Evolutionary conservation across 1,140 invertebrate species (phyloP), one percentile per base, ranked within the genome.

Genomic region (Trissolcus basalis): DNA sequence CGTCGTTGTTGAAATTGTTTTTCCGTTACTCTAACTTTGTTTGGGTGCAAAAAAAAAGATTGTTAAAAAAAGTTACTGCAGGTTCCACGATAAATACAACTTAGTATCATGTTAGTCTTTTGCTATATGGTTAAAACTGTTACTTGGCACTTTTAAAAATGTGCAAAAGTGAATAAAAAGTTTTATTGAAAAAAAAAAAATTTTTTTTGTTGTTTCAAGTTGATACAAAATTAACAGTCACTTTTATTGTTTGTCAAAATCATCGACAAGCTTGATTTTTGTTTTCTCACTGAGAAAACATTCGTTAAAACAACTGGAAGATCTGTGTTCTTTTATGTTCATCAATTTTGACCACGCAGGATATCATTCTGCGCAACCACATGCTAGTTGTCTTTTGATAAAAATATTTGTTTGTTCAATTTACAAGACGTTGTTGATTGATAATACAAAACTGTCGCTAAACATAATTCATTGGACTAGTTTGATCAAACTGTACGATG

Each of bases 71-170:
- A 27, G n/a, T 27, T 27, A 27, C 6, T 27, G 1, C 19, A 6
- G 19, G 19, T 27, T 6, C 19, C 19, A 6, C 6, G 19, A 27
- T 27, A 27, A 27, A 27, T 27, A 27, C 19, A 27, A 27, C 19
- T 27, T 27, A 27, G 19, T 27, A 27, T 27, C 19, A 27, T 27
- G 19, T 27, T 27, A 27, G 19, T 27, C 2, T 27, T 27, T 27
- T 6, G 19, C 6, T 27, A 27, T 27, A 27, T 6, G n/a, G n/a
- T n/a, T n/a, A 27, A 27, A 27, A 67, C 56, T 39, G 32, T 43
- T 59, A 72, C 85, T 88, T 88, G 87, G 87, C 87, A 88, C 87
- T 88, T 80, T 86, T 85, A 87, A 86, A 87, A 87, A 82, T 78
- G 74, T 80, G 68, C 73, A 63, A 78, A 76, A 70, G 56, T 69